Percentiles rank a stretch among this genome's conserved stretches.
These are phyloP conservation scores for Acrossocheilus wenchowensis DNA, from an alignment of 2,797 vertebrate species.

Conservation along the genomic window DNA sequence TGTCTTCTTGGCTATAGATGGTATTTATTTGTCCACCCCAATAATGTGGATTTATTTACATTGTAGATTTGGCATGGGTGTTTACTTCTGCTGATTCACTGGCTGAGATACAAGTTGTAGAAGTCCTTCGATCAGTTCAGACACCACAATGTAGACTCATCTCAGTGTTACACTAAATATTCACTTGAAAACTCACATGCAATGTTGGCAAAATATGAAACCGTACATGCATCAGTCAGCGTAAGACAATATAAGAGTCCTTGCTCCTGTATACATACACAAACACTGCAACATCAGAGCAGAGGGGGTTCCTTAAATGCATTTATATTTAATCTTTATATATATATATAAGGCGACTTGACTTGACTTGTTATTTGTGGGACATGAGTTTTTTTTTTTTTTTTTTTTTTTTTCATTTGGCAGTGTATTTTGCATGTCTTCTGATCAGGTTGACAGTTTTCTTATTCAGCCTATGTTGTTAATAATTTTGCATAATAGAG, in stretches of 20 bases:
- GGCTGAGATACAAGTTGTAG: conserved; percentile 28
- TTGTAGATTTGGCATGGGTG: neutral
- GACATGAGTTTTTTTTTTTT: no score
- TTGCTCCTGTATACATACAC: conserved; percentile 25
- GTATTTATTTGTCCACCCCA: conserved; percentile 38
- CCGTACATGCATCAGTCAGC: neutral
- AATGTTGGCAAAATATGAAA: conserved; percentile 50
- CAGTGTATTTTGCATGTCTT: no score
- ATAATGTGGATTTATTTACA: conserved; percentile 41
- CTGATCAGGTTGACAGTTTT: neutral
- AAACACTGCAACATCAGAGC: no score
- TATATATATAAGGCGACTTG: no score
- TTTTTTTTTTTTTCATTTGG: neutral
- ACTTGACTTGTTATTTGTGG: neutral
- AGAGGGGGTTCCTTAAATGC: neutral
- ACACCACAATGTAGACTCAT: conserved; percentile 22
- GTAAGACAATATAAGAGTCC: conserved; percentile 32
- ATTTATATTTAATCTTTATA: neutral
- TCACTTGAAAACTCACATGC: conserved; percentile 34
- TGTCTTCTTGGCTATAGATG: conserved; percentile 35
- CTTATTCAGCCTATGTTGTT: neutral
- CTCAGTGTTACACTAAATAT: conserved; percentile 21
- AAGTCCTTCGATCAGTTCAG: conserved; percentile 17
- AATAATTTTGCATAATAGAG: neutral
- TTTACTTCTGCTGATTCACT: conserved; percentile 41